Evolutionary conservation across 2,888 invertebrate genomes (phyloP), one percentile per base, ranked within the genome.

Genomic region (Caenorhabditis afra): DNA sequence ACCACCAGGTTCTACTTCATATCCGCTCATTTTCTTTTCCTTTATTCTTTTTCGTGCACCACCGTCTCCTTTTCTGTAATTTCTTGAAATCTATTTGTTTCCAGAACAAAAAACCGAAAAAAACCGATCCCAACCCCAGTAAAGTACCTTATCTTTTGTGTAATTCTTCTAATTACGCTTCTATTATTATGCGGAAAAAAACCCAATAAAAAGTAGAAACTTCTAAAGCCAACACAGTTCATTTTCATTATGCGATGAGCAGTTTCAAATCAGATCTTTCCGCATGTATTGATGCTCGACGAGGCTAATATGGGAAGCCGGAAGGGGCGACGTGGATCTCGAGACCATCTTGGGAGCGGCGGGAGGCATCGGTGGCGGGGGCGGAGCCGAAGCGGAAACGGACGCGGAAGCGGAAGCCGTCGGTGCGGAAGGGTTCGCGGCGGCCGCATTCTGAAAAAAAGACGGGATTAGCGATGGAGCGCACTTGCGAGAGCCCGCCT

Each of bases 221-320:
- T 18, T 18, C 47, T 16, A 23, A 22, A 41, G 12, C 16, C 12
- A n/a, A n/a, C n/a, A n/a, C n/a, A n/a, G n/a, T n/a, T n/a, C n/a
- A n/a, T n/a, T n/a, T n/a, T n/a, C n/a, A n/a, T n/a, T n/a, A n/a
- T n/a, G n/a, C n/a, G n/a, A 49, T 39, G 5, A 18, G 41, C 20
- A 35, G 20, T 47, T 47, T 18, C 20, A 47, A 47, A 8, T 52
- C 0, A 78, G 44, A 50, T 45, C 35, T 49, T 83, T 83, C 1
- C 23, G 37, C 81, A 83, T 81, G 61, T 79, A 83, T 49, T 83
- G 81, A 47, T 81, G 76, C 22, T 79, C 64, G 12, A 66, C 70
- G 3, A 65, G 76, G n/a, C 66, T 55, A 39, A 62, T 45, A 45
- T 61, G 39, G 1, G 57, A 47, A 37, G 78, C 76, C 10, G 68